Evolutionary conservation across 2,888 invertebrate genomes (phyloP).

Genomic region (Protophormia terraenovae): DNA sequence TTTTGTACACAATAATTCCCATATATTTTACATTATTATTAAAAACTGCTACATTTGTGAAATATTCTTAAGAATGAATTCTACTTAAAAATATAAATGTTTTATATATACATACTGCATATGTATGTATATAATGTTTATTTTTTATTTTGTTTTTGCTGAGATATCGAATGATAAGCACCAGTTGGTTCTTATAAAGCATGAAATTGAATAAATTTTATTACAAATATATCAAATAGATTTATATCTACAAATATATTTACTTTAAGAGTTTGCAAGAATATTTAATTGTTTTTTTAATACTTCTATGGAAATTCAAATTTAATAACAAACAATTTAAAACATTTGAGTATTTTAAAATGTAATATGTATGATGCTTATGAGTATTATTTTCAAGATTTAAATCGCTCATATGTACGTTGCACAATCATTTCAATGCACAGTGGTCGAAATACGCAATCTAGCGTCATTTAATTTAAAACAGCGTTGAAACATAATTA

Average conservation of each 20-base stretch:
- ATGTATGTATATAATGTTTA: not conserved
- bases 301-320: not conserved
- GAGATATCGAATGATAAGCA: not conserved
- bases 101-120: not conserved
- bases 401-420: too few species aligned
- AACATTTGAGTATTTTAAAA: too few species aligned
- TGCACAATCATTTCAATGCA: too few species aligned
- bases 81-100: not conserved
- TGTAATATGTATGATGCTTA: too few species aligned
- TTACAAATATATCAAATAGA: not conserved
- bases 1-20: not conserved
- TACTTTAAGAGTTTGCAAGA: too few species aligned
- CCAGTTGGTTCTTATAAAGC: conserved; percentile 9
- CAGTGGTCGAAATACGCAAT: too few species aligned
- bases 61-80: too few species aligned
- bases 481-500: too few species aligned
- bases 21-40: not conserved
- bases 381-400: not conserved
- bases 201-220: conserved; percentile 10
- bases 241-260: too few species aligned
- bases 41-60: not conserved
- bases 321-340: not conserved
- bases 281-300: not conserved
- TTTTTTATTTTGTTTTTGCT: too few species aligned
- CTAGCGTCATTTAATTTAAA: too few species aligned